Conservation (phyloP, 2,797 vertebrate species). For the Simalia tracyae region DNA sequence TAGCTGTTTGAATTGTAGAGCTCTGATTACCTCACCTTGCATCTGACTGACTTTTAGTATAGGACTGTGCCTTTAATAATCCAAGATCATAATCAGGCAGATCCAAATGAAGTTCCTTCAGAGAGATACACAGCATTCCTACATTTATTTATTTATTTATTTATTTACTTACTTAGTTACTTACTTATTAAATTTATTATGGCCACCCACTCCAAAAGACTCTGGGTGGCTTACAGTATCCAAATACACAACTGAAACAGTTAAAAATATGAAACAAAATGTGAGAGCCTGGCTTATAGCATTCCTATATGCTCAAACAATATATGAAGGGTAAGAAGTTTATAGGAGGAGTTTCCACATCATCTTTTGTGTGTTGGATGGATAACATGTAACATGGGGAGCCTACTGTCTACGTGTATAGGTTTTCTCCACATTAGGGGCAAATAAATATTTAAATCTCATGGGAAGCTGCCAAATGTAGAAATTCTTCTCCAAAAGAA, state of each 20-base stretch:
- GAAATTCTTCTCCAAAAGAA: neutral
- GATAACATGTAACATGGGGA: neutral
- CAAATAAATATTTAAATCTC: neutral
- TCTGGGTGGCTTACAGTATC: neutral
- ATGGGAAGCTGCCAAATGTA: neutral
- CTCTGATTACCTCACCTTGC: neutral
- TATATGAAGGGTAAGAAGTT: neutral
- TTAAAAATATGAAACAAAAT: neutral
- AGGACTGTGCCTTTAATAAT: neutral
- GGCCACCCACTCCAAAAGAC: neutral
- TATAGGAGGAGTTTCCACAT: neutral
- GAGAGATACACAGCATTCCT: neutral
- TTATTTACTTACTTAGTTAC: no score
- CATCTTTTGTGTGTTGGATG: neutral
- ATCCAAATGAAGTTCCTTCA: neutral
- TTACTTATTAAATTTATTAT: neutral
- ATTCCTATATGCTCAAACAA: neutral
- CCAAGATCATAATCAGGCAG: neutral
- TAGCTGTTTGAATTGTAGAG: neutral
- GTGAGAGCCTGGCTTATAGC: neutral
- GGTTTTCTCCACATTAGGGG: no score
- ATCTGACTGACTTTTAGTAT: neutral
- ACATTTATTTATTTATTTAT: neutral
- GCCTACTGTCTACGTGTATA: neutral
- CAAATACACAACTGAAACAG: neutral